Percentiles rank a stretch among this genome's conserved stretches.
Conservation (phyloP, 2,113 vertebrate genomes). For the Micronycteris hirsuta region DNA sequence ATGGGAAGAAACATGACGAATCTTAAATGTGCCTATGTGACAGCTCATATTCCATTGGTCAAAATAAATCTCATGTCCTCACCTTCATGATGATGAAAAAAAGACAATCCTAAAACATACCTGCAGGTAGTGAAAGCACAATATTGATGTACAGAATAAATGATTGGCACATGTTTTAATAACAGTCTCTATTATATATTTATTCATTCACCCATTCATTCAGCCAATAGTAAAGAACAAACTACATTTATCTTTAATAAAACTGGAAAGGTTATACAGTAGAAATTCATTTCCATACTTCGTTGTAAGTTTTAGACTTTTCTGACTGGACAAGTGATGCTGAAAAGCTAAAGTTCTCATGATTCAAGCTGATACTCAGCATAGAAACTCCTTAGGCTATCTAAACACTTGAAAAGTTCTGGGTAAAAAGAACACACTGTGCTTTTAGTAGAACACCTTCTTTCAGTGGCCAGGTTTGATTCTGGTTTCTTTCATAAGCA, state of each 20-base stretch:
- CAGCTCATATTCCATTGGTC: background rate
- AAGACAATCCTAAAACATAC: background rate
- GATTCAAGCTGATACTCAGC: background rate
- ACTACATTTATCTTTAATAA: background rate
- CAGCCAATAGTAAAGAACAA: background rate
- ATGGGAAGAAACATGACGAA: background rate
- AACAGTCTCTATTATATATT: background rate
- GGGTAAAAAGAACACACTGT: background rate
- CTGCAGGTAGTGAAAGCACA: background rate
- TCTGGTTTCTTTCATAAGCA: background rate
- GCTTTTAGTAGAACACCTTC: background rate
- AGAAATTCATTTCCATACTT: background rate
- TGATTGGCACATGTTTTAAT: background rate
- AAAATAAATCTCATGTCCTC: background rate
- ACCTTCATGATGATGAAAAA: background rate
- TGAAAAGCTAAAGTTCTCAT: background rate
- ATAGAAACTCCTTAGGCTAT: background rate
- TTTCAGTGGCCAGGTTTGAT: background rate
- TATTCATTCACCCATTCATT: background rate
- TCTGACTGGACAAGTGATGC: background rate
- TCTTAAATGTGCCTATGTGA: background rate
- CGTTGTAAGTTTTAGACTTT: background rate
- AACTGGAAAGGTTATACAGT: background rate
- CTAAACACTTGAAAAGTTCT: background rate
- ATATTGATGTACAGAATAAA: background rate